These are phyloP conservation scores for Alosa alosa DNA, from an alignment of 2,113 vertebrate species.

Conservation along the genomic window DNA sequence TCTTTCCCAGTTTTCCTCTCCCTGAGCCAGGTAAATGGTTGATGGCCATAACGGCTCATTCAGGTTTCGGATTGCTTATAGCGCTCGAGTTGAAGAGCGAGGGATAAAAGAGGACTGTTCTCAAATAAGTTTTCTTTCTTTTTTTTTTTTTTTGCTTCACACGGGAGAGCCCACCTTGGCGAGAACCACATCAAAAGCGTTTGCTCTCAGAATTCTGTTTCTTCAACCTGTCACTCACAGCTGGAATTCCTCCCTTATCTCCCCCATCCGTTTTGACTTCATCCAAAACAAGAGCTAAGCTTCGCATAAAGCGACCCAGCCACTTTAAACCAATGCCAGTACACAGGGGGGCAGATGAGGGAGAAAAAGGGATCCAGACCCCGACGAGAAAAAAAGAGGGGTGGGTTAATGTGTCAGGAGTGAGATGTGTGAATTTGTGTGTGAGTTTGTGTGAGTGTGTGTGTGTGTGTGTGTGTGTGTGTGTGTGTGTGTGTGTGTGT, in stretches of 20 bases:
- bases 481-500: constrained; percentile 1
- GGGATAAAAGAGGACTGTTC: neutral
- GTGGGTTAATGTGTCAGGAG: neutral
- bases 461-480: constrained; percentile 5
- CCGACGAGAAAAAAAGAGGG: neutral
- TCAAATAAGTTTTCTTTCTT: neutral
- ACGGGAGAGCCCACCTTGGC: neutral
- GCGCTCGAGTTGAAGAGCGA: neutral
- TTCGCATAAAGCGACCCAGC: neutral
- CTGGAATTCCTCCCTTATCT: constrained; percentile 11
- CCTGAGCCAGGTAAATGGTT: neutral
- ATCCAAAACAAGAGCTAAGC: neutral
- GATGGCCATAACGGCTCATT: neutral
- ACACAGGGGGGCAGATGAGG: neutral
- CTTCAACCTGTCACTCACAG: constrained; percentile 12
- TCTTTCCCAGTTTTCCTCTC: neutral
- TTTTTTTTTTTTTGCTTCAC: neutral
- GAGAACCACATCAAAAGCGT: neutral
- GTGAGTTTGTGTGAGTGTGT: neutral
- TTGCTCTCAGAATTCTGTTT: neutral
- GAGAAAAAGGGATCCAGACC: neutral
- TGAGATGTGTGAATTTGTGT: neutral
- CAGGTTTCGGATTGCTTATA: neutral
- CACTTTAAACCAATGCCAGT: neutral
- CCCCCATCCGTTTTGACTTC: neutral